Percentiles rank a stretch among this genome's conserved stretches.
phyloP scores from a whole-genome alignment of 2,797 vertebrate genomes.

The Oreonectes daqikongensis region DNA sequence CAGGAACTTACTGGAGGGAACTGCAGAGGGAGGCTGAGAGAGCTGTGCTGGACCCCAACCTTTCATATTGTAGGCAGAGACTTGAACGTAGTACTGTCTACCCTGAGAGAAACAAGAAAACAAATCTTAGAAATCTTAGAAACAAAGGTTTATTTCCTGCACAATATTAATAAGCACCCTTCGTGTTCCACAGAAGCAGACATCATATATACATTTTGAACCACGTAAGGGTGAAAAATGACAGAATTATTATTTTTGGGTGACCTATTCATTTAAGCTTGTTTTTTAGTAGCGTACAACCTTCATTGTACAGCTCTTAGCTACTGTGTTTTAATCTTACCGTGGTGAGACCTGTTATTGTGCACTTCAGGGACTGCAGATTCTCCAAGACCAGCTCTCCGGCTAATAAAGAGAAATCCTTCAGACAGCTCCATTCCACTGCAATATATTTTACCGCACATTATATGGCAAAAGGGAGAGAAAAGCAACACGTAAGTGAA shows the following conservation, averaged over 20 bases:
- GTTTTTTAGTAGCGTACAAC: background rate
- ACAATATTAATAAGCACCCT: background rate
- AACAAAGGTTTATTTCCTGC: background rate
- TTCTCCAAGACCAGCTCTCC: conserved; percentile 89
- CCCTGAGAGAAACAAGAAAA: conserved; percentile 76
- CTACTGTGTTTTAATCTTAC: conserved; percentile 72
- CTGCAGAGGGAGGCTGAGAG: conserved; percentile 83
- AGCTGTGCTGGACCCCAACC: conserved; percentile 88
- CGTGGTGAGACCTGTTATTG: conserved; percentile 84
- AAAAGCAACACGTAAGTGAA: conserved; percentile 12
- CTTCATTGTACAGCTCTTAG: background rate
- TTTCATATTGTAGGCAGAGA: conserved; percentile 94
- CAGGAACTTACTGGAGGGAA: conserved; percentile 88
- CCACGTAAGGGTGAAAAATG: too few relatives aligned
- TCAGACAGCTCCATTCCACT: conserved; percentile 95
- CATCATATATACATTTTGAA: too few relatives aligned
- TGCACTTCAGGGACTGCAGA: conserved; percentile 83
- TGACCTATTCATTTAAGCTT: background rate
- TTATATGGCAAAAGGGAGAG: background rate
- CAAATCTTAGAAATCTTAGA: background rate
- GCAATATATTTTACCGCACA: conserved; percentile 40
- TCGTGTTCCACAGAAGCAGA: too few relatives aligned
- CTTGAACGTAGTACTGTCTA: conserved; percentile 83
- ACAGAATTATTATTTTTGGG: too few relatives aligned
- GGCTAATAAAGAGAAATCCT: conserved; percentile 87